Percentiles rank a stretch among this genome's conserved stretches.
Conservation (phyloP, 2,113 vertebrate genomes). For the Datnioides undecimradiatus region DNA sequence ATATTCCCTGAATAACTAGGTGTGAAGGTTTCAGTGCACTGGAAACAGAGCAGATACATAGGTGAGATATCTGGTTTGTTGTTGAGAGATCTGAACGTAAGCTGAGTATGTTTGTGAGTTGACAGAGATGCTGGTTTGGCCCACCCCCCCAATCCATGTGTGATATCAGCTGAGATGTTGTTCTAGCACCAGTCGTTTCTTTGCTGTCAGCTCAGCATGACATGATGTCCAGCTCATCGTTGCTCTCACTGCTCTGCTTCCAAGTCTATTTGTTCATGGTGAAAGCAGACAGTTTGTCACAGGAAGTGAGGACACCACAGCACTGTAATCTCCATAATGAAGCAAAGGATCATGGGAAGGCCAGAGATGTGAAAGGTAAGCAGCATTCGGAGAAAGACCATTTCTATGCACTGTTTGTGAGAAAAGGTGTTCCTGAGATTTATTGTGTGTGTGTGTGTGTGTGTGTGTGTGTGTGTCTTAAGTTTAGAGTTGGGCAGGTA, state of each 20-base stretch:
- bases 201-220: neutral
- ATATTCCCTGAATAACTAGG: constrained; percentile 26
- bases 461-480: too few relatives aligned
- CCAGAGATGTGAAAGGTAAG: constrained; percentile 29
- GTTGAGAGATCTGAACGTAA: constrained; percentile 29
- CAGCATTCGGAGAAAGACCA: neutral
- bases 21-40: constrained; percentile 7
- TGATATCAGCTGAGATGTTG: constrained; percentile 12
- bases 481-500: too few relatives aligned
- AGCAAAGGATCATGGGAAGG: constrained; percentile 32
- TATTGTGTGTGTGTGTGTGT: neutral
- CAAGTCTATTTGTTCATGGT: neutral
- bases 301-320: neutral
- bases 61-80: constrained; percentile 45
- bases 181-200: constrained; percentile 3
- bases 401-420: neutral
- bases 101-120: constrained; percentile 24
- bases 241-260: constrained; percentile 12
- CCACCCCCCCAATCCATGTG: constrained; percentile 26
- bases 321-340: neutral
- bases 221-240: constrained; percentile 23
- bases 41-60: constrained; percentile 18
- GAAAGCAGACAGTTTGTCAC: neutral
- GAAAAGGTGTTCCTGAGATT: neutral
- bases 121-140: constrained; percentile 18